phyloP scores from a whole-genome alignment of 2,888 invertebrate genomes.

The Folsomia manolachei region DNA sequence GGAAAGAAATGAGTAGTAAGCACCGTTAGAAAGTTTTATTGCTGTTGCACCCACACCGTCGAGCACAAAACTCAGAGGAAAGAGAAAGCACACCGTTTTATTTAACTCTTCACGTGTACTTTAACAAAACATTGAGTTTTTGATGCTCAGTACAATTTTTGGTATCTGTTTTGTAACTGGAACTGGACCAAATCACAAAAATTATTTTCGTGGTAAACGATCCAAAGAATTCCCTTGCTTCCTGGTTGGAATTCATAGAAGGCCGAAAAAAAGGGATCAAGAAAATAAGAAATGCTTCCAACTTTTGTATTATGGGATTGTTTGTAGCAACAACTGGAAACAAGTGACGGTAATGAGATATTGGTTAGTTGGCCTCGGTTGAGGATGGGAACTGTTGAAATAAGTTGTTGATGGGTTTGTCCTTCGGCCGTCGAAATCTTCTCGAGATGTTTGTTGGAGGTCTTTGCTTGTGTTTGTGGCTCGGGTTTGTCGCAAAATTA shows the following conservation, averaged over 20 bases:
- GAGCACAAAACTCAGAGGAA: too few species aligned
- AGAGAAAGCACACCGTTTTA: neutral
- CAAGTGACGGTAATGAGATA: too few species aligned
- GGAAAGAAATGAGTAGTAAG: neutral
- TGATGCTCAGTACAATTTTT: neutral
- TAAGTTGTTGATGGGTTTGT: too few species aligned
- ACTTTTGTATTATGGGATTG: too few species aligned
- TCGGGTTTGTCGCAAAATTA: neutral
- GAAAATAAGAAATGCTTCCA: too few species aligned
- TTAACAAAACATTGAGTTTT: neutral
- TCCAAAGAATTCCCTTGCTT: neutral
- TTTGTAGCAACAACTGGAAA: too few species aligned
- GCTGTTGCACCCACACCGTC: neutral
- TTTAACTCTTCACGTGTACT: neutral
- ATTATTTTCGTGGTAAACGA: slow-evolving; percentile 1
- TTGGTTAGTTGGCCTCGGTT: too few species aligned
- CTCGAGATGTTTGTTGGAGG: too few species aligned
- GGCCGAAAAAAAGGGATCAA: too few species aligned
- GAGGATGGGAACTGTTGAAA: too few species aligned
- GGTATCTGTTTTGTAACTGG: slow-evolving; percentile 1
- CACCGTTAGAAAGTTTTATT: neutral
- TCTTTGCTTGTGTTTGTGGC: neutral
- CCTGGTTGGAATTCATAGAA: too few species aligned
- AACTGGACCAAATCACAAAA: slow-evolving; percentile 11
- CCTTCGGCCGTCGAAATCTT: too few species aligned